A percentile compares a stretch with the other conserved stretches of the same genome.
Conservation (phyloP, 2,888 invertebrate genomes). For the Leuctra nigra region DNA sequence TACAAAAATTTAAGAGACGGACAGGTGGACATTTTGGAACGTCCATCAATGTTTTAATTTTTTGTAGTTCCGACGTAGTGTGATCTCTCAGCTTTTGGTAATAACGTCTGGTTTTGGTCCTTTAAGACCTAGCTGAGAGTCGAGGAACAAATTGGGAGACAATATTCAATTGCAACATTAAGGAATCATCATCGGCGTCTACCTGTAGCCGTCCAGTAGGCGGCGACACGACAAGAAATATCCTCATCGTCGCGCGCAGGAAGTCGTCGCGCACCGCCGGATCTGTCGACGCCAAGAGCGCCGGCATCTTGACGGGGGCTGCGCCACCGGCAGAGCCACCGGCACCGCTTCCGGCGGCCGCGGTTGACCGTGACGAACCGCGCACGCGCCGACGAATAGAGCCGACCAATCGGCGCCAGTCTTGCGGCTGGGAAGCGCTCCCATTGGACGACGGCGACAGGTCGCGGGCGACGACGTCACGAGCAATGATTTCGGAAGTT, state of each 20-base stretch:
- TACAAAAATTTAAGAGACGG: too few species aligned
- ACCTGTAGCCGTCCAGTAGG: slow-evolving; percentile 55
- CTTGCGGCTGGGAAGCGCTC: slow-evolving; percentile 33
- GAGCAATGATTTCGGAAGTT: neutral
- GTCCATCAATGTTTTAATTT: too few species aligned
- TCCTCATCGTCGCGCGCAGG: slow-evolving; percentile 65
- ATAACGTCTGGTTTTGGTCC: too few species aligned
- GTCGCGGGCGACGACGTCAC: slow-evolving; percentile 15
- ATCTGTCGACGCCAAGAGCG: slow-evolving; percentile 33
- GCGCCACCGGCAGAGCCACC: neutral
- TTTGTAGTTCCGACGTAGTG: too few species aligned
- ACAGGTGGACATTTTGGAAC: too few species aligned
- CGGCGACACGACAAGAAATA: slow-evolving; percentile 65
- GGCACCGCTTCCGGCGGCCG: neutral
- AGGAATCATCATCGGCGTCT: too few species aligned
- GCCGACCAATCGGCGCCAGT: slow-evolving; percentile 43
- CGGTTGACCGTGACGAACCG: slow-evolving; percentile 28
- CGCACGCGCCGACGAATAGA: slow-evolving; percentile 43
- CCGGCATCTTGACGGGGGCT: slow-evolving; percentile 33
- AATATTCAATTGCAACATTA: too few species aligned
- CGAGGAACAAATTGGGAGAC: too few species aligned
- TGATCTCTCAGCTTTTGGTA: too few species aligned
- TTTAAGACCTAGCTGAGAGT: too few species aligned
- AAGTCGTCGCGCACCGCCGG: slow-evolving; percentile 52
- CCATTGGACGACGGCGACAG: slow-evolving; percentile 18